Conservation (phyloP, 2,797 vertebrate species). For the Salmo trutta region DNA sequence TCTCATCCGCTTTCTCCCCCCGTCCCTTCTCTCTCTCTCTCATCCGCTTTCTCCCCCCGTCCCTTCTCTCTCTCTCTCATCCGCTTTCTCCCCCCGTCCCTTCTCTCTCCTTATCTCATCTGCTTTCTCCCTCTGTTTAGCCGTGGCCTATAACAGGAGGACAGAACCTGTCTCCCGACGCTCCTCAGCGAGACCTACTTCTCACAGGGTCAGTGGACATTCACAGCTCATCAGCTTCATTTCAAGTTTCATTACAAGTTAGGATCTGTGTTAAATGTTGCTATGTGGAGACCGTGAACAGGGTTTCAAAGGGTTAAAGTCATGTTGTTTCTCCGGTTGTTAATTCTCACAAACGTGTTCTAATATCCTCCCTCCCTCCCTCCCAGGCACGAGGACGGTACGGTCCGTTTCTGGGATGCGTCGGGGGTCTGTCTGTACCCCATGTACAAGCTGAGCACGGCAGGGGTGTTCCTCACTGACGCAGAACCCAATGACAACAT, state of each 20-base stretch:
- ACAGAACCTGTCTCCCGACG: slow-evolving; percentile 84
- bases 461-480: slow-evolving; percentile 90
- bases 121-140: slow-evolving; percentile 64
- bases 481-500: slow-evolving; percentile 90
- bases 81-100: too few relatives aligned
- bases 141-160: slow-evolving; percentile 94
- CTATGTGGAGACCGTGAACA: background rate
- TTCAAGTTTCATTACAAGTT: background rate
- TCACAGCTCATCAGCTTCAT: background rate
- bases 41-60: too few relatives aligned
- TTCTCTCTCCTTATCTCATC: background rate
- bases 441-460: slow-evolving; percentile 92
- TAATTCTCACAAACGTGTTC: background rate
- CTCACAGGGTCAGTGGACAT: slow-evolving; percentile 88
- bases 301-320: slow-evolving; percentile 71
- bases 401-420: slow-evolving; percentile 95
- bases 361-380: background rate
- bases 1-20: too few relatives aligned
- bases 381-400: slow-evolving; percentile 93
- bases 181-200: slow-evolving; percentile 93
- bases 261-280: background rate
- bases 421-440: slow-evolving; percentile 93
- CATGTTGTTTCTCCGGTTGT: background rate
- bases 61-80: too few relatives aligned
- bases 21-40: too few relatives aligned